These are phyloP conservation scores for Neodiprion lecontei DNA, from an alignment of 1,140 invertebrate species.

Conservation along the genomic window DNA sequence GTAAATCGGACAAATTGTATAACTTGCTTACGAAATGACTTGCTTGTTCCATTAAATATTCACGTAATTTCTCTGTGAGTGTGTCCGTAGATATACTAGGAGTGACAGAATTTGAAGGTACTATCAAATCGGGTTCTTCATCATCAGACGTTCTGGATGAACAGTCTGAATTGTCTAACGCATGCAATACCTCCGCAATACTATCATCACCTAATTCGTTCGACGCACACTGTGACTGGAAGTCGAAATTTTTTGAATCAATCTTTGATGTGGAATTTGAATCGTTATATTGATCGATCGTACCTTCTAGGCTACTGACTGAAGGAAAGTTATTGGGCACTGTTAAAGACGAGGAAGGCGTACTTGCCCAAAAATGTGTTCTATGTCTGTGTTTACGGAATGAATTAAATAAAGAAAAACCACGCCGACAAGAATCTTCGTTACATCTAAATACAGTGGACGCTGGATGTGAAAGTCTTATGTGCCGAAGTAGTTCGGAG, in stretches of 20 bases:
- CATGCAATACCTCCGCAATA: background rate
- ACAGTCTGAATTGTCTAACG: too few species aligned
- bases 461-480: background rate
- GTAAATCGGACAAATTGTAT: background rate
- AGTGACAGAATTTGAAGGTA: too few species aligned
- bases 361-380: background rate
- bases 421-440: background rate
- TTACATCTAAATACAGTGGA: background rate
- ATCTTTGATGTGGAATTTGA: background rate
- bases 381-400: background rate
- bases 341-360: too few species aligned
- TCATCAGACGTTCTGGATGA: too few species aligned
- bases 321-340: background rate
- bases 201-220: background rate
- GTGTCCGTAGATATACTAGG: too few species aligned
- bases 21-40: background rate
- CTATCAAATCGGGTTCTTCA: too few species aligned
- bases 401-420: background rate
- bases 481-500: background rate
- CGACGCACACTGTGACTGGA: background rate
- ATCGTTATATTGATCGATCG: background rate
- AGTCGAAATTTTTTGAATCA: background rate
- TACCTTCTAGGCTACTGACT: background rate
- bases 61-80: background rate
- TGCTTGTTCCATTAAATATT: background rate